Evolutionary conservation across 2,113 vertebrate genomes (phyloP).

Genomic region (Amphiprion percula): DNA sequence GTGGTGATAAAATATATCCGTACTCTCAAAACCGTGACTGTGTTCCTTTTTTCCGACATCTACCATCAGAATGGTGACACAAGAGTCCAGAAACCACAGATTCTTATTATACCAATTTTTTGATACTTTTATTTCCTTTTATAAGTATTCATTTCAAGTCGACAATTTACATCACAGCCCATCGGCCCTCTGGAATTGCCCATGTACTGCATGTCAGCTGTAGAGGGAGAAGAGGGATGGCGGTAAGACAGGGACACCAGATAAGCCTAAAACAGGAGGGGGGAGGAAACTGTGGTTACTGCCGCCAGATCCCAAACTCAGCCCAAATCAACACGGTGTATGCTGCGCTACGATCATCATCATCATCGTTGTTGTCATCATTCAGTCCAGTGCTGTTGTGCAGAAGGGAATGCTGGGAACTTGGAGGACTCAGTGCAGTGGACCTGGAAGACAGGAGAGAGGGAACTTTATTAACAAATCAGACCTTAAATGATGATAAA

Average conservation of each 20-base stretch:
- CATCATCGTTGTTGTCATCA: slow-evolving; percentile 42
- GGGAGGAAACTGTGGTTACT: slow-evolving; percentile 58
- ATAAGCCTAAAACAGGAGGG: slow-evolving; percentile 55
- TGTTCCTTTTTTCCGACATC: no score
- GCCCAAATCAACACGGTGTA: slow-evolving; percentile 52
- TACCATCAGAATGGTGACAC: background rate
- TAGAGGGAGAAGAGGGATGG: slow-evolving; percentile 44
- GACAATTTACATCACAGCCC: slow-evolving; percentile 76
- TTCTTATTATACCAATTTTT: slow-evolving; percentile 58
- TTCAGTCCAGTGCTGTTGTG: slow-evolving; percentile 79
- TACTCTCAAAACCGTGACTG: no score
- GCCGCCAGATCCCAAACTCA: slow-evolving; percentile 72
- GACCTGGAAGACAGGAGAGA: slow-evolving; percentile 62
- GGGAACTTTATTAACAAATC: background rate
- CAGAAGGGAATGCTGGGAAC: slow-evolving; percentile 86
- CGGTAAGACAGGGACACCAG: slow-evolving; percentile 61
- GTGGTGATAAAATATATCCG: no score
- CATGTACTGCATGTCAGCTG: slow-evolving; percentile 57
- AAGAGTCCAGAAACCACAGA: background rate
- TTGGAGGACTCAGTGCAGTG: slow-evolving; percentile 83
- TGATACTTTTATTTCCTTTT: slow-evolving; percentile 82
- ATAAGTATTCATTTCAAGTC: slow-evolving; percentile 77
- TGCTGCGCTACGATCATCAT: slow-evolving; percentile 32
- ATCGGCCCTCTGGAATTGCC: slow-evolving; percentile 69
- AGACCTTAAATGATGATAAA: no score